Evolutionary conservation across 2,888 invertebrate species (phyloP), one percentile per base, ranked within the genome.

Genomic region (Cryptocephalus primarius): DNA sequence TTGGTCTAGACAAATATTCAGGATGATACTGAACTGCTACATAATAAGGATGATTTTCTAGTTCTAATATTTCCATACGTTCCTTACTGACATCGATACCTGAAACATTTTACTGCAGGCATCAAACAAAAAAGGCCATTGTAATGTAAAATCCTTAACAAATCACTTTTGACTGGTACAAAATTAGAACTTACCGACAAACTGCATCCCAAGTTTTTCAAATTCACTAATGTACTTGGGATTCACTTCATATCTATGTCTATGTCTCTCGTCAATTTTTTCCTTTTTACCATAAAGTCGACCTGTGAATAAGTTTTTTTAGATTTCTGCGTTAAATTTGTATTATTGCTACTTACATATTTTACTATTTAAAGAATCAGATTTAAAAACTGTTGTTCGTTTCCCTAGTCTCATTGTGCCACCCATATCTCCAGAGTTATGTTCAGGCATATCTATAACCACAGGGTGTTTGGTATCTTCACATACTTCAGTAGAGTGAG

Each of bases 331-430:
- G 6, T 4, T 4, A 12, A 36, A 2, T 12, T 36, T 6, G 2
- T 12, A 6, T 6, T 36, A 11, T 11, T 31, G 8, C 53, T 47
- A 73, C 79, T 75, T 65, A 83, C 83, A 78, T 56, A 86, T 75
- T 53, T 79, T 68, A 58, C 75, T 75, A 48, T 65, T 62, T 11
- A 76, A 75, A 2, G 75, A 69, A 1, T 68, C 73, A 1, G 67
- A 59, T 49, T 80, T 79, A 65, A 99, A 88, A 38, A 84, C 72
- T 0, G 97, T 97, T 48, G 80, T 82, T 59, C 96, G 80, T 64
- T 85, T 88, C n/a, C 99, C 99, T 41, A 99, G 74, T 48, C 99
- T 75, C 99, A 99, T 99, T 0, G 99, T 99, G 8, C 96, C 99
- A 1, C 99, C 99, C 76, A 58, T 55, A 56, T 86, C 79, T 0